Conservation (phyloP, 2,888 invertebrate species). For the Synergus itoensis region DNA sequence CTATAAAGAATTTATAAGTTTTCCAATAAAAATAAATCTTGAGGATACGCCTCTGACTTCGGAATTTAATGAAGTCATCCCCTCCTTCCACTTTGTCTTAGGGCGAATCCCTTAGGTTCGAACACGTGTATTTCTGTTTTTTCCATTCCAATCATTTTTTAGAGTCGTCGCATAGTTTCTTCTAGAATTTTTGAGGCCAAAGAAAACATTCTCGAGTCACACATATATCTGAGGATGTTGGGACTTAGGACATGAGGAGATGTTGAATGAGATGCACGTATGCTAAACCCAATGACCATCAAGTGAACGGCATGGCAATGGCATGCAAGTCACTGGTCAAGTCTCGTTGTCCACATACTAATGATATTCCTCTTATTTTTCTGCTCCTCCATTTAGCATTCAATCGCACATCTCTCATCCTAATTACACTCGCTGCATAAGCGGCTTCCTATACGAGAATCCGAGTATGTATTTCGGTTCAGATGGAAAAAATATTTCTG, state of each 20-base stretch:
- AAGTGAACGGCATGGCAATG: slow-evolving; percentile 8
- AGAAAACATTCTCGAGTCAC: neutral
- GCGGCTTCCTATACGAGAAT: neutral
- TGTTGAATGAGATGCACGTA: slow-evolving; percentile 8
- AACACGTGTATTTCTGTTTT: slow-evolving; percentile 26
- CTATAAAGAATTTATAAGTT: neutral
- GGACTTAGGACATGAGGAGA: neutral
- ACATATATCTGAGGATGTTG: neutral
- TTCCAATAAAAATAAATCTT: neutral
- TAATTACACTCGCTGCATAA: slow-evolving; percentile 13
- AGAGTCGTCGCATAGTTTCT: neutral
- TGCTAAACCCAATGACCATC: slow-evolving; percentile 28
- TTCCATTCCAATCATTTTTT: slow-evolving; percentile 6
- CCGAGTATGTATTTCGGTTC: neutral
- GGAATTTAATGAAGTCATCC: neutral
- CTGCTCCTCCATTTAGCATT: slow-evolving; percentile 9
- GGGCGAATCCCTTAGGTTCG: neutral
- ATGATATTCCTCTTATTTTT: slow-evolving; percentile 8
- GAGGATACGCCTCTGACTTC: neutral
- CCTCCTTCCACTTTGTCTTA: neutral
- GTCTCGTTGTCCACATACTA: slow-evolving; percentile 24
- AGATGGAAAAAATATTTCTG: neutral
- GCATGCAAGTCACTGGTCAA: neutral
- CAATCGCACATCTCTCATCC: slow-evolving; percentile 23
- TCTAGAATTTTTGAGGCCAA: neutral